Percentiles rank a stretch among this genome's conserved stretches.
Evolutionary conservation across 2,888 invertebrate genomes (phyloP).

Genomic region (Malthinus flaveolus): DNA sequence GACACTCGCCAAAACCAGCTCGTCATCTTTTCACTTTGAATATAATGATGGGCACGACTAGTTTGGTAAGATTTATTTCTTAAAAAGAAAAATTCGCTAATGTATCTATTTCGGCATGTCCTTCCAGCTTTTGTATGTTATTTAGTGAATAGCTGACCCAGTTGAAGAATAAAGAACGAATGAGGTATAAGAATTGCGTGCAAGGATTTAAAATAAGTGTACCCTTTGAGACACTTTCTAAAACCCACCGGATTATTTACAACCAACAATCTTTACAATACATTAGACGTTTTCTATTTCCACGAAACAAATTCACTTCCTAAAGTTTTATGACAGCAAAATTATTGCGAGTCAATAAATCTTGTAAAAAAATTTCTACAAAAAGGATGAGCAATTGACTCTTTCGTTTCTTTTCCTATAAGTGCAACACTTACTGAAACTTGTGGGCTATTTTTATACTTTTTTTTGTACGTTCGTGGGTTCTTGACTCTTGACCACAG

Average conservation of each 20-base stretch:
- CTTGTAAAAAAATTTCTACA: background rate
- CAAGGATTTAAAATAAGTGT: conserved; percentile 29
- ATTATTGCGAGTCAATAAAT: conserved; percentile 10
- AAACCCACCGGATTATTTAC: conserved; percentile 33
- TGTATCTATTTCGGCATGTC: conserved; percentile 27
- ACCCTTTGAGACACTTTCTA: conserved; percentile 36
- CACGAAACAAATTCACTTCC: conserved; percentile 11
- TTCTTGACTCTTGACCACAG: no score
- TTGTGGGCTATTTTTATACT: no score
- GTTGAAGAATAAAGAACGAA: conserved; percentile 28
- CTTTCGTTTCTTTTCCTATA: no score
- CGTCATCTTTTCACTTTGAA: conserved; percentile 7
- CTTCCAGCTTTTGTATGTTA: conserved; percentile 22
- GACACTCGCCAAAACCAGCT: conserved; percentile 1
- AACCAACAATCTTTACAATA: conserved; percentile 28
- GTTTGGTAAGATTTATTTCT: conserved; percentile 11
- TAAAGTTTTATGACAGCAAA: conserved; percentile 9
- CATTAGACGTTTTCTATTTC: conserved; percentile 22
- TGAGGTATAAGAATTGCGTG: conserved; percentile 30
- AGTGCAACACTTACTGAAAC: no score
- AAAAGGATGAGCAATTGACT: no score
- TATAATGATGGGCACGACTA: conserved; percentile 1
- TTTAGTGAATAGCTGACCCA: conserved; percentile 29
- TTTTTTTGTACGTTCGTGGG: no score
- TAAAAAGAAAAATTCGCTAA: conserved; percentile 15